phyloP scores from a whole-genome alignment of 2,113 vertebrate genomes.

The Argyrosomus japonicus region DNA sequence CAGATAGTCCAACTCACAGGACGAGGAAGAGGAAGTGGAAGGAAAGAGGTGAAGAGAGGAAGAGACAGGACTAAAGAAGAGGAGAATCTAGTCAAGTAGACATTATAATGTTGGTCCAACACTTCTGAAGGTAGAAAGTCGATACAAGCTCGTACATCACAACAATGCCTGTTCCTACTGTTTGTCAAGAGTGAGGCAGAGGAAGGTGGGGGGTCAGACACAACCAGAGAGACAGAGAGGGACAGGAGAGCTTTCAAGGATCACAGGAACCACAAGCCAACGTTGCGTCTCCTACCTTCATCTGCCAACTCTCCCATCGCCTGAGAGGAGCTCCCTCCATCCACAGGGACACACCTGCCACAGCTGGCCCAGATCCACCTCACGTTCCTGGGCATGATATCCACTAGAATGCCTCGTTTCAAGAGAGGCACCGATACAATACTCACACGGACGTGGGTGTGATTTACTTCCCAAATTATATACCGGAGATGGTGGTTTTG shows the following conservation, averaged over 20 bases:
- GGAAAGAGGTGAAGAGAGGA: background rate
- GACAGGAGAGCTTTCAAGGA: constrained; percentile 61
- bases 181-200: background rate
- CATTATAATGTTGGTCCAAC: background rate
- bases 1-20: constrained; percentile 1
- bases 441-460: background rate
- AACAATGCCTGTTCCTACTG: background rate
- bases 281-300: constrained; percentile 72
- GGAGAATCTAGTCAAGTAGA: background rate
- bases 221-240: constrained; percentile 31
- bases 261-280: constrained; percentile 45
- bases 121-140: background rate
- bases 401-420: constrained; percentile 50
- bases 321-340: constrained; percentile 56
- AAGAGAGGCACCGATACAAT: constrained; percentile 12
- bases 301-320: constrained; percentile 51
- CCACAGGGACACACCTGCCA: constrained; percentile 59
- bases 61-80: background rate
- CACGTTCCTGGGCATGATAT: constrained; percentile 49
- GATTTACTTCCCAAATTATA: background rate
- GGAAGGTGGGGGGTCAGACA: constrained; percentile 15
- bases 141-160: background rate
- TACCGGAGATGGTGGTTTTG: background rate
- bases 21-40: background rate
- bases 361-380: constrained; percentile 62